Evolutionary conservation across 1,140 invertebrate species (phyloP).

Genomic region (Drosophila navojoa): DNA sequence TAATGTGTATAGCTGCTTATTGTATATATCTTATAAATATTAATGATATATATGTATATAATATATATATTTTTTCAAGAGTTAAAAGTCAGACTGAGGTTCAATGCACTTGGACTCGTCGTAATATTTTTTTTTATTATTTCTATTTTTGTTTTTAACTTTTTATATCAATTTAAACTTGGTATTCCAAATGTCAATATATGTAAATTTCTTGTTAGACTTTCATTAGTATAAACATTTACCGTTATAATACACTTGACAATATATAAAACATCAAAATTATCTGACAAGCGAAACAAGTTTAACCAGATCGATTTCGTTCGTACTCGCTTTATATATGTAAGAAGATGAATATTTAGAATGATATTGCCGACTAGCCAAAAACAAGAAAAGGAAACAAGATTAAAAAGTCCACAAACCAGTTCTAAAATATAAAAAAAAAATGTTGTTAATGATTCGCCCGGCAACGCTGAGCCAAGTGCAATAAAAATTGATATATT

Average conservation of each 20-base stretch:
- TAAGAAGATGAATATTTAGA: slow-evolving; percentile 13
- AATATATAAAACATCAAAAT: slow-evolving; percentile 15
- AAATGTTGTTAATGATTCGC: slow-evolving; percentile 44
- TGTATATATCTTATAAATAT: background rate
- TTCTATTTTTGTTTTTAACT: slow-evolving; percentile 4
- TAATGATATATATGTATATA: background rate
- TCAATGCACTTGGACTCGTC: slow-evolving; percentile 26
- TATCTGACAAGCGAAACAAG: slow-evolving; percentile 56
- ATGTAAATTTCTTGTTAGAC: slow-evolving; percentile 25
- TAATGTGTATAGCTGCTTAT: background rate
- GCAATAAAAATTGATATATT: slow-evolving; percentile 49
- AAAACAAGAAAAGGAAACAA: slow-evolving; percentile 28
- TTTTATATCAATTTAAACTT: slow-evolving; percentile 36
- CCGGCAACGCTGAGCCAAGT: slow-evolving; percentile 41
- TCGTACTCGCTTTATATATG: slow-evolving; percentile 10
- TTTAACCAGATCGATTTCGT: slow-evolving; percentile 67
- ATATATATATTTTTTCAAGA: background rate
- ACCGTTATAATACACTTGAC: slow-evolving; percentile 60
- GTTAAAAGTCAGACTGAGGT: slow-evolving; percentile 22
- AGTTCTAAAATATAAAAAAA: slow-evolving; percentile 1
- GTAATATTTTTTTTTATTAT: background rate
- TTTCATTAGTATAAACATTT: slow-evolving; percentile 66
- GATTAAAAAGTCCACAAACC: too few relatives aligned
- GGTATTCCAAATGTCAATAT: slow-evolving; percentile 32
- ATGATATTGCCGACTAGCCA: slow-evolving; percentile 33